Conservation (phyloP, 2,113 vertebrate species). For the Prietella phreatophila region DNA sequence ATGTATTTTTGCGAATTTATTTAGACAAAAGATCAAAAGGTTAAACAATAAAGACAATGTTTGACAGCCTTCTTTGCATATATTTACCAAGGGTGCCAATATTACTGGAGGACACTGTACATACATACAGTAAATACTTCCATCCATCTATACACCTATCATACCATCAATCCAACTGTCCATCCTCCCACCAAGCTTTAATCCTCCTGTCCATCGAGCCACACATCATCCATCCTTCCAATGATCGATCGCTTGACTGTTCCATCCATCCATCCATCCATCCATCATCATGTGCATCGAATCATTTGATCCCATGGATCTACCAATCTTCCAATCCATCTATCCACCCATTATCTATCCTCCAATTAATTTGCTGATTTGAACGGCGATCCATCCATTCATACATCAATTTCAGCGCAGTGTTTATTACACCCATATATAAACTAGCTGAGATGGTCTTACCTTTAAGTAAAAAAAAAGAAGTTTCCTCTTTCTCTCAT, state of each 20-base stretch:
- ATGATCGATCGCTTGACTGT: background rate
- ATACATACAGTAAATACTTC: too few relatives aligned
- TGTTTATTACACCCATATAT: background rate
- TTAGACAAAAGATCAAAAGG: too few relatives aligned
- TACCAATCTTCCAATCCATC: background rate
- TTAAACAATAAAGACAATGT: too few relatives aligned
- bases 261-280: background rate
- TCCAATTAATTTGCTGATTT: background rate
- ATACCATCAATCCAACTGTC: background rate
- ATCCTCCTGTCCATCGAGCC: background rate
- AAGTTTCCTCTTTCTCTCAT: background rate
- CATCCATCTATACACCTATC: too few relatives aligned
- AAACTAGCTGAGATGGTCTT: background rate
- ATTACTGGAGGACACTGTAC: too few relatives aligned
- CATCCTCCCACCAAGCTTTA: background rate
- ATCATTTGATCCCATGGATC: background rate
- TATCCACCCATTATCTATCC: background rate
- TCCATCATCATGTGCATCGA: background rate
- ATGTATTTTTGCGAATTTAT: too few relatives aligned
- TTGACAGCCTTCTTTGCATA: too few relatives aligned
- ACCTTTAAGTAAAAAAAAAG: background rate
- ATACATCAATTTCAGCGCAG: background rate
- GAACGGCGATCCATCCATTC: too few relatives aligned
- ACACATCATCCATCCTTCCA: background rate
- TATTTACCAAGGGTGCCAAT: too few relatives aligned